Percentiles rank a stretch among this genome's conserved stretches.
These are phyloP conservation scores for Bubo scandiacus DNA, from an alignment of 2,113 vertebrate genomes.

Conservation along the genomic window DNA sequence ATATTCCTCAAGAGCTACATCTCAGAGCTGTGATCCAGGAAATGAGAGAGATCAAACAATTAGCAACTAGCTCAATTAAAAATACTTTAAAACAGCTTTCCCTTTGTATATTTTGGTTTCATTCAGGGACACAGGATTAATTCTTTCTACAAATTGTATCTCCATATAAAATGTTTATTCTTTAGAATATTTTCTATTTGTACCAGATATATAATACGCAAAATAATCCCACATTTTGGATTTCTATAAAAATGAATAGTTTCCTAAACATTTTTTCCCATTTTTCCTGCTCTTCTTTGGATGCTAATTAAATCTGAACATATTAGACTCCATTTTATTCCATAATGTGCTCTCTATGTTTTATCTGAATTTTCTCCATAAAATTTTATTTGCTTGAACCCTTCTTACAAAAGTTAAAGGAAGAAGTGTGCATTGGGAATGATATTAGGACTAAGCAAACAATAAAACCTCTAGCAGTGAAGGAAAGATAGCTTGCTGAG, in stretches of 20 bases:
- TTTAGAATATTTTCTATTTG: background rate
- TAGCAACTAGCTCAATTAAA: background rate
- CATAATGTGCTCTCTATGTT: background rate
- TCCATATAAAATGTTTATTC: background rate
- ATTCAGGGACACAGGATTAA: background rate
- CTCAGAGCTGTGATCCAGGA: background rate
- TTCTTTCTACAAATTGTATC: background rate
- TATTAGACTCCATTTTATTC: background rate
- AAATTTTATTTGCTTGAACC: background rate
- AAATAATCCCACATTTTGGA: background rate
- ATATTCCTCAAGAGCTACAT: background rate
- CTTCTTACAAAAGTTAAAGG: background rate
- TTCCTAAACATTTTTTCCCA: background rate
- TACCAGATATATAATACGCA: background rate
- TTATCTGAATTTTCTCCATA: background rate
- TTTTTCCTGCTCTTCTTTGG: background rate
- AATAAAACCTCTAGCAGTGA: background rate
- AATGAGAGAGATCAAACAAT: background rate
- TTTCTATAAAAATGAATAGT: background rate
- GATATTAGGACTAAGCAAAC: background rate
- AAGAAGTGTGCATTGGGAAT: background rate
- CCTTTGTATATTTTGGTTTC: background rate
- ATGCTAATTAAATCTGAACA: background rate
- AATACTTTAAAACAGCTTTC: background rate
- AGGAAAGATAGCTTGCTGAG: background rate